A percentile compares a stretch with the other conserved stretches of the same genome.
phyloP scores from a whole-genome alignment of 2,888 invertebrate species.

The Limnephilus auricula region DNA sequence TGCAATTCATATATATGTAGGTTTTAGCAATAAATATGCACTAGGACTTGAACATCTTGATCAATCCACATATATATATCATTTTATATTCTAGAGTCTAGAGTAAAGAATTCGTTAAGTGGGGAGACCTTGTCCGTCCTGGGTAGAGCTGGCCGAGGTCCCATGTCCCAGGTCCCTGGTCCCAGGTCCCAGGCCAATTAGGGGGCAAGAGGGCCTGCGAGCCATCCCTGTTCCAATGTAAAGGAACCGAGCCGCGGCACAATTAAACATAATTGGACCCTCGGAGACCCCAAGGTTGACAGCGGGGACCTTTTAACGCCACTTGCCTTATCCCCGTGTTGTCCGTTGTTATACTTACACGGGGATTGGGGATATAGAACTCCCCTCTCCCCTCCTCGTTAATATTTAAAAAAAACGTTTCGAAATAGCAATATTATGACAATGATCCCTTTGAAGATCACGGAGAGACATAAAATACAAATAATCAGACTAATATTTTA shows the following conservation, averaged over 20 bases:
- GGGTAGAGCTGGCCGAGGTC: neutral
- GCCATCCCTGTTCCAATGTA: constrained; percentile 43
- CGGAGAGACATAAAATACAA: neutral
- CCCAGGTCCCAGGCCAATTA: constrained; percentile 63
- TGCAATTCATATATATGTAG: too few relatives aligned
- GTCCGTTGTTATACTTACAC: constrained; percentile 6
- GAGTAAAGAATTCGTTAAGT: neutral
- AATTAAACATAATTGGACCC: constrained; percentile 66
- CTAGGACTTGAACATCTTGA: too few relatives aligned
- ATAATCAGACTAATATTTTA: neutral
- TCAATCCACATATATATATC: too few relatives aligned
- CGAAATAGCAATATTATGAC: neutral
- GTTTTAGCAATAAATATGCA: too few relatives aligned
- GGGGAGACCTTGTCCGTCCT: neutral
- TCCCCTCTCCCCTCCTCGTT: neutral
- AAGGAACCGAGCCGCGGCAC: constrained; percentile 54
- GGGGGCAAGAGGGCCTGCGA: constrained; percentile 47
- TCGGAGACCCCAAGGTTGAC: constrained; percentile 62
- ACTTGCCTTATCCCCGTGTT: constrained; percentile 33
- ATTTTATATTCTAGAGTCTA: neutral
- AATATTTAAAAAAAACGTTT: neutral
- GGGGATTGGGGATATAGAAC: neutral
- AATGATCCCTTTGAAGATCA: neutral
- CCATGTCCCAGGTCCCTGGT: constrained; percentile 48
- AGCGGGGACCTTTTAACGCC: constrained; percentile 57